Conservation (phyloP, 2,888 invertebrate genomes). For the Linhomoeus sp. region DNA sequence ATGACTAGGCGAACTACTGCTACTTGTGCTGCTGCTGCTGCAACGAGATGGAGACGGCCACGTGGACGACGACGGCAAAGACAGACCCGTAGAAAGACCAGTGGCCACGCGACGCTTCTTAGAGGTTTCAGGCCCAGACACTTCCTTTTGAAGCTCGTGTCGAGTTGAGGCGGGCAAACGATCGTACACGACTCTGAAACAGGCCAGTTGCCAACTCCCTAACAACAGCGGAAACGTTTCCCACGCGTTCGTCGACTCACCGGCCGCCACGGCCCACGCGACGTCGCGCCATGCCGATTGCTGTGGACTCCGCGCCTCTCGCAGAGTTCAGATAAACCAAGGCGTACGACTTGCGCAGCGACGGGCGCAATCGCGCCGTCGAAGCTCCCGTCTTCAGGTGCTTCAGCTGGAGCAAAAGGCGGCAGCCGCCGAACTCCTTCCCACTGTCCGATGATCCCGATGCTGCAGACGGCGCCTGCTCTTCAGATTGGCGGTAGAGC, state of each 20-base stretch:
- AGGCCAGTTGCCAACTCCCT: no score
- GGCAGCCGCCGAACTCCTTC: background rate
- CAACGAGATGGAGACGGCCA: no score
- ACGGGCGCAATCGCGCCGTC: background rate
- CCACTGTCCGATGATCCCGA: background rate
- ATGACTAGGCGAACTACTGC: no score
- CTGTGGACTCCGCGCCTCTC: slow-evolving; percentile 1
- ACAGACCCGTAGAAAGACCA: no score
- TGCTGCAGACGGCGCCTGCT: background rate
- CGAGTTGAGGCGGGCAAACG: no score
- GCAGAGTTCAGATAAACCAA: slow-evolving; percentile 3
- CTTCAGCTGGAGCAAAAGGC: background rate
- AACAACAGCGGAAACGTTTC: no score
- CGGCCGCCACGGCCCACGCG: slow-evolving; percentile 16
- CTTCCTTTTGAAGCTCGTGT: no score
- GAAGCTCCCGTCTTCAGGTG: background rate
- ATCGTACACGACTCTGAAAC: no score
- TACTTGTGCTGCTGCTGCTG: no score
- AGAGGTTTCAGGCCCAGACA: no score
- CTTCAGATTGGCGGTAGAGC: background rate
- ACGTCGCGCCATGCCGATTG: slow-evolving; percentile 9
- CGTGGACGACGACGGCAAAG: no score
- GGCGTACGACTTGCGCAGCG: background rate
- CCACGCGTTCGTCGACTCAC: background rate
- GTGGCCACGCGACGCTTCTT: no score